These are phyloP conservation scores for Chorisops tibialis DNA, from an alignment of 2,888 invertebrate genomes.

Conservation along the genomic window DNA sequence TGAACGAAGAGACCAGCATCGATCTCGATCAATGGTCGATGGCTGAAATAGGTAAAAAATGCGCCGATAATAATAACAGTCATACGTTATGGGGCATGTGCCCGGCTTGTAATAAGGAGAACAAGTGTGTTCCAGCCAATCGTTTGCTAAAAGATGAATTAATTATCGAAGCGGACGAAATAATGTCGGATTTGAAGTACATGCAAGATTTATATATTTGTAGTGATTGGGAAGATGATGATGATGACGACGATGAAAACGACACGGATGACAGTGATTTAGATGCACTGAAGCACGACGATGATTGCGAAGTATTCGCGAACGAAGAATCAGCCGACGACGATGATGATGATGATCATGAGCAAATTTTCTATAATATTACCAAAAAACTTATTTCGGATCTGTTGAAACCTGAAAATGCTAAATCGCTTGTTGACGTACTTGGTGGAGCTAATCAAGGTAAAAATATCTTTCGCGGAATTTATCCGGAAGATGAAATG, in stretches of 20 bases:
- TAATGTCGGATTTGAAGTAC: slow-evolving; percentile 45
- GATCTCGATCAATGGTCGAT: slow-evolving; percentile 40
- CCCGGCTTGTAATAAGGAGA: slow-evolving; percentile 41
- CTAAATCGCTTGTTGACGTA: slow-evolving; percentile 37
- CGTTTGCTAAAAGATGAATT: slow-evolving; percentile 43
- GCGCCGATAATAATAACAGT: slow-evolving; percentile 35
- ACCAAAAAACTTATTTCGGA: slow-evolving; percentile 44
- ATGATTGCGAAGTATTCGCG: slow-evolving; percentile 14
- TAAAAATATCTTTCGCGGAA: slow-evolving; percentile 25
- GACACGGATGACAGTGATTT: slow-evolving; percentile 33
- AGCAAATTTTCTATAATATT: slow-evolving; percentile 41
- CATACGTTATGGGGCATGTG: slow-evolving; percentile 47
- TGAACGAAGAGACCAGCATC: slow-evolving; percentile 1
- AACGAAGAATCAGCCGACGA: slow-evolving; percentile 8
- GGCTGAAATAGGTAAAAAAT: slow-evolving; percentile 42
- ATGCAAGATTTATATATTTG: slow-evolving; percentile 47
- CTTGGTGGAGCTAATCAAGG: slow-evolving; percentile 32
- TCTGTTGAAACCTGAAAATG: slow-evolving; percentile 42
- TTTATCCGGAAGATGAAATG: slow-evolving; percentile 7
- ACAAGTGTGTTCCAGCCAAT: slow-evolving; percentile 44
- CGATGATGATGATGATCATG: slow-evolving; percentile 32
- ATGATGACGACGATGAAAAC: slow-evolving; percentile 25
- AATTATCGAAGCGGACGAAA: slow-evolving; percentile 44
- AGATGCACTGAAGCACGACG: slow-evolving; percentile 23
- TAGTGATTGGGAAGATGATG: slow-evolving; percentile 36